phyloP scores from a whole-genome alignment of 2,888 invertebrate genomes.

The Drosophila pegasa region DNA sequence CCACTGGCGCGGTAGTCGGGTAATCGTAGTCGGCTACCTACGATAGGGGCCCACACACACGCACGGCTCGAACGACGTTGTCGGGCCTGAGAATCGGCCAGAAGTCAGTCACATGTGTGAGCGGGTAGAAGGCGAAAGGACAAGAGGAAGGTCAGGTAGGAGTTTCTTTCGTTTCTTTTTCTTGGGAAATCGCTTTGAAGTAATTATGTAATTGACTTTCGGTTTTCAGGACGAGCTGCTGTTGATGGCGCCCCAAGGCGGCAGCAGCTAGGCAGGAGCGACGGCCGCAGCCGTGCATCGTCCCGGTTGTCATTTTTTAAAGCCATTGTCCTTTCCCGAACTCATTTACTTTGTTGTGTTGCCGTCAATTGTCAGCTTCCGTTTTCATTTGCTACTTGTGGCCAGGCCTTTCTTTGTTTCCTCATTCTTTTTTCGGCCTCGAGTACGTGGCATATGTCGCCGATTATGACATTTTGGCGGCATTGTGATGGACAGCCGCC shows the following conservation, averaged over 20 bases:
- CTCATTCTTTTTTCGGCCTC: neutral
- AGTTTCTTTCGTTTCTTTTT: constrained; percentile 46
- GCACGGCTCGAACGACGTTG: neutral
- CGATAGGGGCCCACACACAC: constrained; percentile 57
- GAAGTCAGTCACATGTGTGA: constrained; percentile 38
- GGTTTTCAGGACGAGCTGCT: constrained; percentile 28
- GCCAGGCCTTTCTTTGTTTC: constrained; percentile 21
- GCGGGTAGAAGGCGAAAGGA: constrained; percentile 1
- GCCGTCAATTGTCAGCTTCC: constrained; percentile 74
- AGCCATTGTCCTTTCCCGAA: constrained; percentile 51
- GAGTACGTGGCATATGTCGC: constrained; percentile 62
- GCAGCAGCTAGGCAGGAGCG: constrained; percentile 9
- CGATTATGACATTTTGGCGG: constrained; percentile 75
- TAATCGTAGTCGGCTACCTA: constrained; percentile 6
- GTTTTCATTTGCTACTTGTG: constrained; percentile 62
- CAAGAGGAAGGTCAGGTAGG: constrained; percentile 54
- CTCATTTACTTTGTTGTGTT: constrained; percentile 34
- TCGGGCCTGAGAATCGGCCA: constrained; percentile 14
- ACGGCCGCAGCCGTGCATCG: constrained; percentile 21
- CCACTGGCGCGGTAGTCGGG: constrained; percentile 40
- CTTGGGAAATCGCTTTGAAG: constrained; percentile 72
- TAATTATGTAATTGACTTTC: constrained; percentile 75
- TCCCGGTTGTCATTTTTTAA: constrained; percentile 61
- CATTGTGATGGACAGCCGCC: constrained; percentile 42
- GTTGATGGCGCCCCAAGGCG: constrained; percentile 38